Evolutionary conservation across 2,888 invertebrate genomes (phyloP), one percentile per base, ranked within the genome.

Genomic region (Proisotoma minuta): DNA sequence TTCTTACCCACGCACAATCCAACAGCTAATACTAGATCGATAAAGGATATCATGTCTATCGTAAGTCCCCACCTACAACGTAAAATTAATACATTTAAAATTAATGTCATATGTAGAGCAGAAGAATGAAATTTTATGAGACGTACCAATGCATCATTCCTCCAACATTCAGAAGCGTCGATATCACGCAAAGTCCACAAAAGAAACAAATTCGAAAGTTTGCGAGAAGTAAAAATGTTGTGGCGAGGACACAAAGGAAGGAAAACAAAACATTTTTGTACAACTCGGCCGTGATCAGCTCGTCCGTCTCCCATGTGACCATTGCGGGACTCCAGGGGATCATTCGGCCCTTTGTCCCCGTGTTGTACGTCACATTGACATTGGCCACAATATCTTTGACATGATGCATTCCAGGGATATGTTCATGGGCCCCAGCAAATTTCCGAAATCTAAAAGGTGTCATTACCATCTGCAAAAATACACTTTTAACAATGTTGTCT

Each of bases 51-150:
- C 62, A 89, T 84, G 76, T 90, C 89, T 40, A 91, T 86, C 2
- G 89, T 88, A 76, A 90, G 81, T 2, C 87, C 89, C 89, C 89
- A 89, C n/a, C n/a, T n/a, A n/a, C n/a, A n/a, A n/a, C n/a, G n/a
- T n/a, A n/a, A n/a, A n/a, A n/a, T n/a, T n/a, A n/a, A n/a, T n/a
- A n/a, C n/a, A n/a, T n/a, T n/a, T n/a, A n/a, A n/a, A n/a, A n/a
- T n/a, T n/a, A n/a, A n/a, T n/a, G n/a, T n/a, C n/a, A n/a, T n/a
- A n/a, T n/a, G n/a, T n/a, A n/a, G n/a, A n/a, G n/a, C n/a, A n/a
- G n/a, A n/a, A n/a, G n/a, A n/a, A n/a, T n/a, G n/a, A n/a, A n/a
- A n/a, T n/a, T n/a, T n/a, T n/a, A n/a, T n/a, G n/a, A n/a, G n/a
- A n/a, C n/a, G n/a, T n/a, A n/a, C 68, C 84, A 82, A 76, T 87